Conservation (phyloP, 2,797 vertebrate genomes). For the Fistularia tabacaria region DNA sequence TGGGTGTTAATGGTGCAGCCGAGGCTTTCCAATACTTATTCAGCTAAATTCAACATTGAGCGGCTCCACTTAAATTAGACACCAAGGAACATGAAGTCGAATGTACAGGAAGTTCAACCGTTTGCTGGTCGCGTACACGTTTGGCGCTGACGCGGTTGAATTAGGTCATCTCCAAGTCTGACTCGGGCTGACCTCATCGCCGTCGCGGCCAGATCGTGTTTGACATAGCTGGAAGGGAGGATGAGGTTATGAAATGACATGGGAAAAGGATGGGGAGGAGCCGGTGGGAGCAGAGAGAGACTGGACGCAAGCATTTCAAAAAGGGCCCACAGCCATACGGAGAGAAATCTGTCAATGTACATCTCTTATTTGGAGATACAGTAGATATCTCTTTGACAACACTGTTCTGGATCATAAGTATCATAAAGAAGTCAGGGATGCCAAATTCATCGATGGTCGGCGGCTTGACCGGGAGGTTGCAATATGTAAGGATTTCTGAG, state of each 20-base stretch:
- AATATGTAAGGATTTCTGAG: too few species aligned
- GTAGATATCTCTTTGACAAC: background rate
- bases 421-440: too few species aligned
- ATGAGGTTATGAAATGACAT: slow-evolving; percentile 17
- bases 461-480: too few species aligned
- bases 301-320: background rate
- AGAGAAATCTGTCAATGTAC: slow-evolving; percentile 7
- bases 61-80: background rate
- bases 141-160: slow-evolving; percentile 6
- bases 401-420: too few species aligned
- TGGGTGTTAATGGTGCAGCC: slow-evolving; percentile 30
- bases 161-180: slow-evolving; percentile 21
- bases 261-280: slow-evolving; percentile 15
- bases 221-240: slow-evolving; percentile 9
- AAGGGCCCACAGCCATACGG: background rate
- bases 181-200: slow-evolving; percentile 11
- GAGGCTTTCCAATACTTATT: slow-evolving; percentile 7
- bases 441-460: too few species aligned
- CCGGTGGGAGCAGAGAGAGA: background rate
- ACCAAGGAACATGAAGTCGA: background rate
- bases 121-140: background rate
- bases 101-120: background rate
- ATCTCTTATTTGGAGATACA: slow-evolving; percentile 2
- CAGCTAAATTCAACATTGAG: too few species aligned
- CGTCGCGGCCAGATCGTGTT: background rate